phyloP scores from a whole-genome alignment of 2,888 invertebrate genomes.

The Synergus itoensis region DNA sequence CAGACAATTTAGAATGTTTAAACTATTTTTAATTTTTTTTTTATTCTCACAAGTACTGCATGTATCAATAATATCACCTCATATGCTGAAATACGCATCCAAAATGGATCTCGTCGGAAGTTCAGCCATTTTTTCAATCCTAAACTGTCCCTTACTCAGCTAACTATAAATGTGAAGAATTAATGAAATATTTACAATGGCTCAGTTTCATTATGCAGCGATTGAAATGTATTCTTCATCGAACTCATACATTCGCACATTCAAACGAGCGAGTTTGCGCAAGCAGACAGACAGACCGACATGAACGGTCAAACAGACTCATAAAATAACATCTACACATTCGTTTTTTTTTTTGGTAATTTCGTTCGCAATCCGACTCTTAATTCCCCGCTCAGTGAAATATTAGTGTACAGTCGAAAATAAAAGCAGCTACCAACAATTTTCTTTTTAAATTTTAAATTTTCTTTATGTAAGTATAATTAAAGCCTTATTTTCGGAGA shows the following conservation, averaged over 20 bases:
- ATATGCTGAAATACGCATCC: background rate
- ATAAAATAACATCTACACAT: background rate
- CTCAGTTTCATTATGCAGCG: constrained; percentile 54
- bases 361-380: background rate
- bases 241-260: constrained; percentile 53
- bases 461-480: background rate
- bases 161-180: constrained; percentile 58
- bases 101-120: constrained; percentile 5
- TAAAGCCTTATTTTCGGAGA: background rate
- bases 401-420: background rate
- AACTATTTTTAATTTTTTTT: background rate
- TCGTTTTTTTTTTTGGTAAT: background rate
- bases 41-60: background rate
- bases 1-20: too few species aligned
- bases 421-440: background rate
- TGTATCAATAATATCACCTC: background rate
- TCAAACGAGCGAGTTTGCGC: constrained; percentile 54
- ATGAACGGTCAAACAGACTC: constrained; percentile 53
- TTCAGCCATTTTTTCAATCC: constrained; percentile 49
- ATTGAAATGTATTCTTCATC: constrained; percentile 51
- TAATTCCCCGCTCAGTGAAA: background rate
- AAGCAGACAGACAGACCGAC: constrained; percentile 64
- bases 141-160: constrained; percentile 50
- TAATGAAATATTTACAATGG: constrained; percentile 66
- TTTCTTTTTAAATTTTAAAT: background rate